Evolutionary conservation across 1,140 invertebrate species (phyloP).

Genomic region (Hesperophylax magnus): DNA sequence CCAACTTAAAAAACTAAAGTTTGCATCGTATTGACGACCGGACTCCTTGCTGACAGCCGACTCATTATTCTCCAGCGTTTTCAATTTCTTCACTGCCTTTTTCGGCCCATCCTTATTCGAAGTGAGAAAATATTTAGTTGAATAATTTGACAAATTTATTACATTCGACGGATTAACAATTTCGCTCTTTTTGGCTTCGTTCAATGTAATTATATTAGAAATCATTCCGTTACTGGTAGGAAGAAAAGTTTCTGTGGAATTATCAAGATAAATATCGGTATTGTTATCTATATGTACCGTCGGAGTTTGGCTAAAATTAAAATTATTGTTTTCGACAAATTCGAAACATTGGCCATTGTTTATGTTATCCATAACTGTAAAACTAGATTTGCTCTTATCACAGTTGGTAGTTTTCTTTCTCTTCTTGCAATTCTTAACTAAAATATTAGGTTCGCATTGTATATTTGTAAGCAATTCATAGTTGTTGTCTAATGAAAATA

Average conservation of each 20-base stretch:
- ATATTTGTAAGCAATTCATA: conserved; percentile 20
- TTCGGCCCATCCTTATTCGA: not conserved
- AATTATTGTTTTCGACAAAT: conserved; percentile 3
- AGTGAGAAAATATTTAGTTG: not conserved
- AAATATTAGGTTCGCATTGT: no score
- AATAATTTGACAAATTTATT: conserved; percentile 1
- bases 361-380: conserved; percentile 1
- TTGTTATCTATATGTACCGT: conserved; percentile 6
- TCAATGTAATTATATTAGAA: conserved; percentile 31
- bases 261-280: conserved; percentile 12
- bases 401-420: conserved; percentile 12
- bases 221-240: not conserved
- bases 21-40: not conserved
- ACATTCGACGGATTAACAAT: not conserved
- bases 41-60: not conserved
- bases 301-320: conserved; percentile 13
- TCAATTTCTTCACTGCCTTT: conserved; percentile 12
- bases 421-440: conserved; percentile 16
- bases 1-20: conserved; percentile 77
- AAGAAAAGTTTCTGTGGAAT: conserved; percentile 5
- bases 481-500: conserved; percentile 42
- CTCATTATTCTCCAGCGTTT: not conserved
- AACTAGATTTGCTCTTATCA: conserved; percentile 13
- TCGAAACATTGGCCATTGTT: conserved; percentile 2
- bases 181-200: conserved; percentile 5